phyloP scores from a whole-genome alignment of 2,888 invertebrate genomes.

The Epinotia ramella region DNA sequence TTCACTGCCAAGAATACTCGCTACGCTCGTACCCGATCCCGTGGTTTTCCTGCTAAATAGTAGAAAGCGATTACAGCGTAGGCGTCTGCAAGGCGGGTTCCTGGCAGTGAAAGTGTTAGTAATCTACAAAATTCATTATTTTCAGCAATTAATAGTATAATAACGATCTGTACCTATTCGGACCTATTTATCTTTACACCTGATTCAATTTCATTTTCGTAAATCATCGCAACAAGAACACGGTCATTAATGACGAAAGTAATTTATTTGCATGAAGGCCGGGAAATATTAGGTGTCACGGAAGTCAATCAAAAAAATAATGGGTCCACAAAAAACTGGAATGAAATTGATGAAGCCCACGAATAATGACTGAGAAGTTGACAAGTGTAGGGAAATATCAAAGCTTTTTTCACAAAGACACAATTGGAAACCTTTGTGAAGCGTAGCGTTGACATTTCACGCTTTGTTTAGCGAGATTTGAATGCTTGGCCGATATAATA shows the following conservation, averaged over 20 bases:
- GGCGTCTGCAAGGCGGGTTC: too few relatives aligned
- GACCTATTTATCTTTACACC: background rate
- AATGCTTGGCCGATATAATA: background rate
- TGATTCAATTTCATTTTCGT: background rate
- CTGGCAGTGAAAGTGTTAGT: too few relatives aligned
- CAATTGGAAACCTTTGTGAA: constrained; percentile 13
- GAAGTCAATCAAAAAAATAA: constrained; percentile 43
- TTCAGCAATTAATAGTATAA: too few relatives aligned
- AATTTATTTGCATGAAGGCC: constrained; percentile 33
- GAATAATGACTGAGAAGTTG: constrained; percentile 23
- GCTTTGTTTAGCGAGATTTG: constrained; percentile 9
- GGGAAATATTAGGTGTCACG: constrained; percentile 40
- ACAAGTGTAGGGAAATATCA: constrained; percentile 31
- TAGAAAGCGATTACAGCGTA: too few relatives aligned
- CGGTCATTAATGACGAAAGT: constrained; percentile 16
- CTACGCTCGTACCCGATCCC: too few relatives aligned
- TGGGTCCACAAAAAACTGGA: constrained; percentile 25
- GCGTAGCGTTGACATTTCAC: background rate
- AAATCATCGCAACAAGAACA: background rate
- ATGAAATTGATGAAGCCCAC: constrained; percentile 28
- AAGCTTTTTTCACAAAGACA: constrained; percentile 14
- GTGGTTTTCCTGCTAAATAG: too few relatives aligned
- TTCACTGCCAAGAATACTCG: too few relatives aligned
- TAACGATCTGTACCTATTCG: too few relatives aligned
- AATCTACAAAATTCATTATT: too few relatives aligned